Evolutionary conservation across 2,888 invertebrate species (phyloP).

Genomic region (Altica lythri): DNA sequence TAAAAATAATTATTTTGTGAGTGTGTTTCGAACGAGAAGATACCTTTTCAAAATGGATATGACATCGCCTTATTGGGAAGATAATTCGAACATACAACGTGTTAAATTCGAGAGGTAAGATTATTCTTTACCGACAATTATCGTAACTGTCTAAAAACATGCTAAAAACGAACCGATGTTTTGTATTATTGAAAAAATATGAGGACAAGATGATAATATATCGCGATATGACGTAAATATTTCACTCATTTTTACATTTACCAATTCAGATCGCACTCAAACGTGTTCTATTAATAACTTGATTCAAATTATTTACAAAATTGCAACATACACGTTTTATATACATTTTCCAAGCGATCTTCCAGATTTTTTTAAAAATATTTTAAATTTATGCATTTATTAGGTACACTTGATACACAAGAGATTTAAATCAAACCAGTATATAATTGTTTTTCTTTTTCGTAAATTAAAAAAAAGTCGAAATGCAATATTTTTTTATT

Average conservation of each 20-base stretch:
- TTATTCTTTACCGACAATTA: neutral
- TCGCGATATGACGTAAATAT: constrained; percentile 31
- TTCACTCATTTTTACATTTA: constrained; percentile 27
- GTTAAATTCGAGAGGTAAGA: constrained; percentile 63
- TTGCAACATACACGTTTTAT: constrained; percentile 33
- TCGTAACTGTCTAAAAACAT: neutral
- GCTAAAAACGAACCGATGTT: constrained; percentile 9
- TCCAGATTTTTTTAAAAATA: no score
- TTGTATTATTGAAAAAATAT: neutral
- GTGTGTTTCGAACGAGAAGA: constrained; percentile 10
- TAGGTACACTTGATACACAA: no score
- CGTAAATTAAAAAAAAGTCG: no score
- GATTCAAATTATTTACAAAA: constrained; percentile 31
- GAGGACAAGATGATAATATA: constrained; percentile 14
- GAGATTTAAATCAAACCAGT: no score
- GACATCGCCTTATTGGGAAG: constrained; percentile 62
- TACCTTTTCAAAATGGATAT: constrained; percentile 49
- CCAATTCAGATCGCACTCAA: constrained; percentile 26
- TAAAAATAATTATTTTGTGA: constrained; percentile 13
- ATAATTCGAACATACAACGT: constrained; percentile 59
- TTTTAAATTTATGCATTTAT: no score
- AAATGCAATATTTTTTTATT: no score
- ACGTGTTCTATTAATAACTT: constrained; percentile 36
- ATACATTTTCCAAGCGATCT: no score
- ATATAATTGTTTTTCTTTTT: no score